A percentile compares a stretch with the other conserved stretches of the same genome.
These are phyloP conservation scores for Clitarchus hookeri DNA, from an alignment of 2,888 invertebrate genomes.

Conservation along the genomic window DNA sequence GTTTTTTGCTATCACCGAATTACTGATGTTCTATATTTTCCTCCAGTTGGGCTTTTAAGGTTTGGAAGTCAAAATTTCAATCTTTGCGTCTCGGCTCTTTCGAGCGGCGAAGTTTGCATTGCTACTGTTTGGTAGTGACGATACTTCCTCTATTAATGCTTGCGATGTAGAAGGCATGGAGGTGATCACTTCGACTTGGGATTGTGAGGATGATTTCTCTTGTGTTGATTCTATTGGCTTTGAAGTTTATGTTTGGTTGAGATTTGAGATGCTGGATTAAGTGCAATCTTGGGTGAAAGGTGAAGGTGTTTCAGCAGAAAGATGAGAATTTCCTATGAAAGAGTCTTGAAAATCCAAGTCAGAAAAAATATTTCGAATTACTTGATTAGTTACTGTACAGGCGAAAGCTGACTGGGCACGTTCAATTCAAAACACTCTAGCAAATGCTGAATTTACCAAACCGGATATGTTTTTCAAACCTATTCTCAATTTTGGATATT, in stretches of 20 bases:
- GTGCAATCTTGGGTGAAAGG: neutral
- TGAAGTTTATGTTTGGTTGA: neutral
- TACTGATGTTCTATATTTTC: neutral
- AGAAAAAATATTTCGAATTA: slow-evolving; percentile 16
- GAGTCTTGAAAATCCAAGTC: neutral
- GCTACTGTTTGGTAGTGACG: neutral
- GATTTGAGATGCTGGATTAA: neutral
- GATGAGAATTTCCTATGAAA: neutral
- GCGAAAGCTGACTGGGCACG: slow-evolving; percentile 17
- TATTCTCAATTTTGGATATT: neutral
- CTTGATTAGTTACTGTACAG: slow-evolving; percentile 4
- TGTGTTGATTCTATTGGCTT: neutral
- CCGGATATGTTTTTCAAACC: neutral
- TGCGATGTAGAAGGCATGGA: neutral
- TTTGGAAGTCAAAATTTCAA: neutral
- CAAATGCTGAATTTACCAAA: neutral
- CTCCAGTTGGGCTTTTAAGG: neutral
- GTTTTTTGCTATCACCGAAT: neutral
- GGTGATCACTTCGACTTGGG: neutral
- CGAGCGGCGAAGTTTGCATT: neutral
- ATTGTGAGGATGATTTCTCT: neutral
- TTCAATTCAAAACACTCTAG: slow-evolving; percentile 1
- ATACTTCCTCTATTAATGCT: neutral
- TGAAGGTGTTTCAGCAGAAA: neutral
- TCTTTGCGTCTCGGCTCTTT: neutral